Conservation (phyloP, 2,888 invertebrate species). For the Sinotaia quadrata region DNA sequence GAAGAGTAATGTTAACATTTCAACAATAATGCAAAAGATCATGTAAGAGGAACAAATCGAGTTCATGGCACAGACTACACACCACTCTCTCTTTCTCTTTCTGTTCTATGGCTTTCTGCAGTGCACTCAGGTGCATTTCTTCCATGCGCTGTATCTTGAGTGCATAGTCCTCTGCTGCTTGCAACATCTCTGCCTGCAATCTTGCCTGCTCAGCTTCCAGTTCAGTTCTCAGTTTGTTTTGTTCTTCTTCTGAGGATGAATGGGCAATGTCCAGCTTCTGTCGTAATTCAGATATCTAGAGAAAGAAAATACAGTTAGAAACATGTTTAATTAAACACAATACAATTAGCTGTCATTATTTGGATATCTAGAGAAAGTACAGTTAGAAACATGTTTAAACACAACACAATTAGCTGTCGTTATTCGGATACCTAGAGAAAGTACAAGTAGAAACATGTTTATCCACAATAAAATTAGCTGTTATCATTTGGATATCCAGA, state of each 20-base stretch:
- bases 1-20: too few relatives aligned
- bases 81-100: constrained; percentile 50
- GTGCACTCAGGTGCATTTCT: constrained; percentile 45
- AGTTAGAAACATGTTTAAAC: too few relatives aligned
- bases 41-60: neutral
- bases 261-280: constrained; percentile 44
- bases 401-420: too few relatives aligned
- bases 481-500: constrained; percentile 47
- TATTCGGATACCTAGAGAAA: too few relatives aligned
- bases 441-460: too few relatives aligned
- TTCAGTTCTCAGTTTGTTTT: constrained; percentile 49
- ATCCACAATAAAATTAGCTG: too few relatives aligned
- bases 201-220: constrained; percentile 54
- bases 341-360: too few relatives aligned
- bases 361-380: too few relatives aligned
- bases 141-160: constrained; percentile 57
- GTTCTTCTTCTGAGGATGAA: constrained; percentile 42
- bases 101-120: constrained; percentile 46
- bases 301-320: too few relatives aligned
- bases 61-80: too few relatives aligned
- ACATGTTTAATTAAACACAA: too few relatives aligned
- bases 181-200: constrained; percentile 56
- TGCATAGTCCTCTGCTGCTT: constrained; percentile 57
- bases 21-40: neutral
- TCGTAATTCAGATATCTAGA: constrained; percentile 49